phyloP scores from a whole-genome alignment of 2,888 invertebrate genomes.

The Melanotus villosus region DNA sequence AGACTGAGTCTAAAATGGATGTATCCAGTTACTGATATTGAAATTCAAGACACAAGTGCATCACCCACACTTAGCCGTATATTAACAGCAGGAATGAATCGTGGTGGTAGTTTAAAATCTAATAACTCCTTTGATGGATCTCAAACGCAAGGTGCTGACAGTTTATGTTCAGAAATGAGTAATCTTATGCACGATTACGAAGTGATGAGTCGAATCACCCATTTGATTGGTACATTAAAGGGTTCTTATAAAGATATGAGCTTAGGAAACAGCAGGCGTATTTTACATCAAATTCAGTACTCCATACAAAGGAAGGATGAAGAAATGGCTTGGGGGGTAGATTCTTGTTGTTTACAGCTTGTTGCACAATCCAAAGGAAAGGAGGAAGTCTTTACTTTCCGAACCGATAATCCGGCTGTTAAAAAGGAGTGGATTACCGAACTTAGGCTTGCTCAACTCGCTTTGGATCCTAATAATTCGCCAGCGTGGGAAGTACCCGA shows the following conservation, averaged over 20 bases:
- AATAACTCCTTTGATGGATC: slow-evolving; percentile 70
- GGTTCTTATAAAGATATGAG: slow-evolving; percentile 81
- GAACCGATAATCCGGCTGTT: slow-evolving; percentile 86
- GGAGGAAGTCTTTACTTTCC: slow-evolving; percentile 86
- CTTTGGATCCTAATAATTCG: slow-evolving; percentile 89
- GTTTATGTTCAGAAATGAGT: slow-evolving; percentile 91
- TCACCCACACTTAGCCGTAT: slow-evolving; percentile 87
- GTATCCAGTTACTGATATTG: slow-evolving; percentile 87
- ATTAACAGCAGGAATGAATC: slow-evolving; percentile 83
- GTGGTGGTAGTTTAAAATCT: slow-evolving; percentile 85
- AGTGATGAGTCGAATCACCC: slow-evolving; percentile 88
- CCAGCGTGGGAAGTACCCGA: slow-evolving; percentile 95
- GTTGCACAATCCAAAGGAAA: slow-evolving; percentile 75
- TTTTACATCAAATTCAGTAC: slow-evolving; percentile 82
- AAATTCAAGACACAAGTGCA: slow-evolving; percentile 87
- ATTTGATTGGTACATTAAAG: slow-evolving; percentile 81
- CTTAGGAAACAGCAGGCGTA: slow-evolving; percentile 78
- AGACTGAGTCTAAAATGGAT: slow-evolving; percentile 90
- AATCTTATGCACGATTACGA: slow-evolving; percentile 96
- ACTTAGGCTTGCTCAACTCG: slow-evolving; percentile 89
- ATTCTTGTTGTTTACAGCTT: slow-evolving; percentile 91
- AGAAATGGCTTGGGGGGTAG: slow-evolving; percentile 95
- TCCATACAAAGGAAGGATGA: slow-evolving; percentile 93
- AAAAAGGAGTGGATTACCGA: slow-evolving; percentile 95
- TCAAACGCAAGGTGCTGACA: slow-evolving; percentile 76